These are phyloP conservation scores for Lepus timidus DNA, from an alignment of 2,113 vertebrate genomes.

Conservation along the genomic window DNA sequence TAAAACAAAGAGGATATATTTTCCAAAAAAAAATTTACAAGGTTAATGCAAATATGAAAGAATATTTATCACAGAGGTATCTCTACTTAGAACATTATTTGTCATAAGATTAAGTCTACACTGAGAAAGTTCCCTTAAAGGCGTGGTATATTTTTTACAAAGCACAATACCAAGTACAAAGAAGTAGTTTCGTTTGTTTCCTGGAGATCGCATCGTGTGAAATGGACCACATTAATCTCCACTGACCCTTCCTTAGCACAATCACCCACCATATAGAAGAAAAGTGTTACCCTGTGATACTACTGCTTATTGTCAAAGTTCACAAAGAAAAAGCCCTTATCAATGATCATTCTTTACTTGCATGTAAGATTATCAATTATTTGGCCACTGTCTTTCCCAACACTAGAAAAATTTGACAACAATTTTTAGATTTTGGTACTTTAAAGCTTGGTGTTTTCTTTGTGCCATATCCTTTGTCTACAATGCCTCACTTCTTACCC, in stretches of 20 bases:
- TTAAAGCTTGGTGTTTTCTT: background rate
- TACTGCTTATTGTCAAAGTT: background rate
- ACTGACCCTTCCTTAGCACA: background rate
- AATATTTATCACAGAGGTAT: background rate
- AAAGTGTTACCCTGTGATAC: background rate
- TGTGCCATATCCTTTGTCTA: background rate
- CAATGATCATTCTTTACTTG: background rate
- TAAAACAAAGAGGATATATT: background rate
- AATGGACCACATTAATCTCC: background rate
- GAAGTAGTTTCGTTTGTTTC: background rate
- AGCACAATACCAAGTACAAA: slow-evolving; percentile 25
- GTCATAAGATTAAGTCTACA: background rate
- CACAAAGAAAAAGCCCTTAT: background rate
- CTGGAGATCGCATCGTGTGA: background rate
- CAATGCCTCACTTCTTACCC: background rate
- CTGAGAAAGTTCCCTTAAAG: background rate
- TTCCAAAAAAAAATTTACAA: background rate
- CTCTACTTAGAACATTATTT: background rate
- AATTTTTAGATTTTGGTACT: background rate
- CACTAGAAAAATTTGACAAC: background rate
- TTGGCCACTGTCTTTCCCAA: background rate
- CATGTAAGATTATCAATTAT: background rate
- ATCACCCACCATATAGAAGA: background rate
- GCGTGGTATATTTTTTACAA: background rate
- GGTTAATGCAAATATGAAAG: background rate